Percentiles rank a stretch among this genome's conserved stretches.
phyloP scores from a whole-genome alignment of 1,140 invertebrate genomes.

The Drosophila malerkotliana region DNA sequence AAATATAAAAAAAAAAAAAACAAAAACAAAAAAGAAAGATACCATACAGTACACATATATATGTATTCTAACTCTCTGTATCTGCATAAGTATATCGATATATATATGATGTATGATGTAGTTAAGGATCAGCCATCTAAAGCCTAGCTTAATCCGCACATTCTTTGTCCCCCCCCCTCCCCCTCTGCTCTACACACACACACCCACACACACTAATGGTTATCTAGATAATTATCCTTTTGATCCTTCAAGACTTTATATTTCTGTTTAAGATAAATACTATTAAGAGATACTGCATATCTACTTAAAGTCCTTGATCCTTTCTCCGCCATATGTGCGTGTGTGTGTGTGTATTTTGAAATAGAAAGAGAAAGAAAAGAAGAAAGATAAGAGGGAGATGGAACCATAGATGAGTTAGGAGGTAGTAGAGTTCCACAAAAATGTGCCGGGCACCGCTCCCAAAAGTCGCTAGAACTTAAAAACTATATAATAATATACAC shows the following conservation, averaged over 20 bases:
- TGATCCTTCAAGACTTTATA: not conserved
- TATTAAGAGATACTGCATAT: conserved; percentile 12
- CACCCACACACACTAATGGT: conserved; percentile 8
- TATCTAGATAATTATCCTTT: conserved; percentile 20
- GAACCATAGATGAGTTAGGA: not conserved
- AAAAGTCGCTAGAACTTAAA: conserved; percentile 63
- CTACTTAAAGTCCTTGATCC: not conserved
- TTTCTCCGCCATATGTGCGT: not conserved
- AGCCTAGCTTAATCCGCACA: conserved; percentile 62
- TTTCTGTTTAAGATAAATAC: no score
- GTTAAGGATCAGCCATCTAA: conserved; percentile 55
- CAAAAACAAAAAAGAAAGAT: conserved; percentile 2
- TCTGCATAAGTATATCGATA: conserved; percentile 11
- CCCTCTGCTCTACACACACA: no score
- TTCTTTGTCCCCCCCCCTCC: not conserved
- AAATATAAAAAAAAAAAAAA: no score
- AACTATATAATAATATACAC: conserved; percentile 49
- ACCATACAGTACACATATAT: conserved; percentile 14
- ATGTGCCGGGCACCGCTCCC: conserved; percentile 59
- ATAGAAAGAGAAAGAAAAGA: not conserved
- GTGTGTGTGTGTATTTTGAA: conserved; percentile 3
- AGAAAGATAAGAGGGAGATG: conserved; percentile 11
- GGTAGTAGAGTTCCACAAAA: conserved; percentile 29
- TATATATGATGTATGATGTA: conserved; percentile 15
- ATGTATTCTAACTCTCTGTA: conserved; percentile 34